Evolutionary conservation across 2,797 vertebrate species (phyloP).

Genomic region (Spinibarbus caldwelli): DNA sequence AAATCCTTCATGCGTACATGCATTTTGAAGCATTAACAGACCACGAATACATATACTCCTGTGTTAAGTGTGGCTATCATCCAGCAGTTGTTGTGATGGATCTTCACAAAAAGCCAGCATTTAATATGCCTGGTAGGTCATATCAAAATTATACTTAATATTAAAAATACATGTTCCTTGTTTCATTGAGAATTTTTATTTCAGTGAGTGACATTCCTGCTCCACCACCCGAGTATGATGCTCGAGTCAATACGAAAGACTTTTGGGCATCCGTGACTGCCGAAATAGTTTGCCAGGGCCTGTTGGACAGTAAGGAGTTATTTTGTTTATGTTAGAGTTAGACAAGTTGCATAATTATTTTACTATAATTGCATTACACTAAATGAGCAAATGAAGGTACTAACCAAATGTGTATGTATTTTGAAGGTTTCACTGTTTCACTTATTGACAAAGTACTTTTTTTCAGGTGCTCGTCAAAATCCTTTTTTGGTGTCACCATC

Average conservation of each 20-base stretch:
- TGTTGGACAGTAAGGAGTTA: background rate
- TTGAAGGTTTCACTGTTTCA: background rate
- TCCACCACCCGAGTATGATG: background rate
- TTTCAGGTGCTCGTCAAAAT: background rate
- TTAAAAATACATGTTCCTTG: background rate
- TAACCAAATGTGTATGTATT: background rate
- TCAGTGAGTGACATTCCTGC: background rate
- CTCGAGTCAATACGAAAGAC: background rate
- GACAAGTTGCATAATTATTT: background rate
- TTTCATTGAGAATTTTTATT: background rate
- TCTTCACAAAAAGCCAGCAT: conserved; percentile 20
- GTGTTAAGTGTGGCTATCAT: background rate
- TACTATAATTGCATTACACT: background rate
- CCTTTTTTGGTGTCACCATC: conserved; percentile 5
- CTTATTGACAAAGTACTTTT: background rate
- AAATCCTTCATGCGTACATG: conserved; percentile 6
- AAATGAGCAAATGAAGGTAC: background rate
- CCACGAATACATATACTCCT: background rate
- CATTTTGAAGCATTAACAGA: conserved; percentile 20
- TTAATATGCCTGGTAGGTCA: conserved; percentile 28
- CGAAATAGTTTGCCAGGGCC: background rate
- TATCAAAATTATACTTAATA: background rate
- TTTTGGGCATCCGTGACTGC: background rate
- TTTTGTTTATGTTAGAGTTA: background rate
- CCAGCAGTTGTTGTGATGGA: conserved; percentile 11